phyloP scores from a whole-genome alignment of 2,797 vertebrate species.

The Mareca strepera region DNA sequence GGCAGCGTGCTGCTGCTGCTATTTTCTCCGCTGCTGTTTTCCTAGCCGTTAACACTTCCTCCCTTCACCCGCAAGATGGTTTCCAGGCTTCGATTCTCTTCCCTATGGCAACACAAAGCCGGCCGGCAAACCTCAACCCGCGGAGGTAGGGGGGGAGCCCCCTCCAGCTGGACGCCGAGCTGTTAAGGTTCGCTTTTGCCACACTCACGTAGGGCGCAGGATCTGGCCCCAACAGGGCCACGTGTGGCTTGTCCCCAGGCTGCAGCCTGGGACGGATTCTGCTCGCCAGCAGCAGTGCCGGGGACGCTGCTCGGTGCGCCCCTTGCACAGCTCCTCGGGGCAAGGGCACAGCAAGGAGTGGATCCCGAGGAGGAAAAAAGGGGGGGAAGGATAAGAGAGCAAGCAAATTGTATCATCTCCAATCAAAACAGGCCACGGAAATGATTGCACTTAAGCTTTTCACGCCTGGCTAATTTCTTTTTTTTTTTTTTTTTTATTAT shows the following conservation, averaged over 20 bases:
- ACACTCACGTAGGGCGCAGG: too few relatives aligned
- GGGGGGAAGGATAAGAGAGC: neutral
- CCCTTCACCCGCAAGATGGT: conserved; percentile 55
- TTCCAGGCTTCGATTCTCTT: conserved; percentile 53
- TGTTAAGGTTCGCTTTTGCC: neutral
- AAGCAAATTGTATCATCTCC: neutral
- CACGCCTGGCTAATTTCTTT: conserved; percentile 39
- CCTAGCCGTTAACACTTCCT: conserved; percentile 52
- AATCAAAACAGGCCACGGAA: conserved; percentile 6
- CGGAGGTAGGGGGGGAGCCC: neutral
- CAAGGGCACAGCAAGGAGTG: neutral
- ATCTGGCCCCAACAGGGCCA: too few relatives aligned
- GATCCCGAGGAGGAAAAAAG: neutral
- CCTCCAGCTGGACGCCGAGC: neutral
- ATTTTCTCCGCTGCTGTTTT: conserved; percentile 53
- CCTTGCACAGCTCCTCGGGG: neutral
- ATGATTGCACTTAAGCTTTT: conserved; percentile 32
- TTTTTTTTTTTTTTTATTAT: neutral
- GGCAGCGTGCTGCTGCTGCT: neutral
- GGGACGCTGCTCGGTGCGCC: neutral
- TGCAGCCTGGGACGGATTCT: neutral
- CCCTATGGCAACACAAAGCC: conserved; percentile 58
- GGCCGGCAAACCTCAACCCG: conserved; percentile 42
- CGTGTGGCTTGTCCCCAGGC: neutral
- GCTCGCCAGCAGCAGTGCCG: neutral